Evolutionary conservation across 2,888 invertebrate genomes (phyloP), one percentile per base, ranked within the genome.

Genomic region (Eristalis intricaria): DNA sequence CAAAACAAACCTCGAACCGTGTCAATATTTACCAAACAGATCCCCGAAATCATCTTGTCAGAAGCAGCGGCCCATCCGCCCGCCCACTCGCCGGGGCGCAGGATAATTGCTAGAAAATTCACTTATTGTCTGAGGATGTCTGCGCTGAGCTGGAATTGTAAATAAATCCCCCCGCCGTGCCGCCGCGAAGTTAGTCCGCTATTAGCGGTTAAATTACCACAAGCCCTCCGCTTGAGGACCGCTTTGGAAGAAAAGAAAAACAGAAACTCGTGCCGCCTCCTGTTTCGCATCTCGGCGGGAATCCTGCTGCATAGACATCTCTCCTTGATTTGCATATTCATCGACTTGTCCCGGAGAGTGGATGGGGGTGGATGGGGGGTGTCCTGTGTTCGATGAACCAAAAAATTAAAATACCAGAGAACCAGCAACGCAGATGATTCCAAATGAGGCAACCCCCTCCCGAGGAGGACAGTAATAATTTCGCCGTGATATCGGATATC

Each of bases 341-440:
- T 32, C 1, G 19, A 19, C 50, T 15, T 19, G 63, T 11, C 22
- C n/a, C n/a, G n/a, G n/a, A n/a, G n/a, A n/a, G 13, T 22, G 40
- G 58, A 19, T 2, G 1, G 26, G 15, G n/a, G 23, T 4, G 68
- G 22, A n/a, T 38, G 65, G 65, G 70, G 35, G 29, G 50, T n/a
- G n/a, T 70, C 50, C 29, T 73, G 80, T 73, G 84, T 79, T 75
- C 80, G 79, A 80, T 87, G 83, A 80, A 84, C 75, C 71, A 80
- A 80, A 73, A 84, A 87, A 87, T 87, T 84, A 77, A 87, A 87
- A 87, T 87, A 76, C 79, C 79, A 40, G 63, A 68, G 80, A 87
- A 69, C 73, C 79, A 79, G 75, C 60, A 83, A 75, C 76, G 87
- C 76, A 76, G 58, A 69, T 84, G 73, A 87, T 84, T 80, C 76